Base-by-base conservation (phyloP, 2,797 vertebrate genomes). In the Urocyon cinereoargenteus region DNA sequence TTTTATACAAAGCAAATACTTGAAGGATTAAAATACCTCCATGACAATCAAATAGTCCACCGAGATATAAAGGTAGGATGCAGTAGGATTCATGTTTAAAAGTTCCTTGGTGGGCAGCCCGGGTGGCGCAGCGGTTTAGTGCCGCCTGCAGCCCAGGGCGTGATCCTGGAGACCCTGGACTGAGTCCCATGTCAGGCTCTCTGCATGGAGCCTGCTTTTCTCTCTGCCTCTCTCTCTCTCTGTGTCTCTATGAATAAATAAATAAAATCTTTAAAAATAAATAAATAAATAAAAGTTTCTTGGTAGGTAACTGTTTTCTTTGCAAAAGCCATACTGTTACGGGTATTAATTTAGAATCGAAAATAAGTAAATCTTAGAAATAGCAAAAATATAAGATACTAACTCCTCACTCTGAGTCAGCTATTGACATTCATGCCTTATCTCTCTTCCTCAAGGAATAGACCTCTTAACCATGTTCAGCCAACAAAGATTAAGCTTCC, bases 1-100 rank as follows among this genome's bases (percentile, higher is more conserved):
- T 99, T 99, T 99, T 99, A 99, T 98, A 99, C 99, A 31, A 99
- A 99, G 94, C 99, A 99, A 98, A 99, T 99, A 98, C 99, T 99
- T 96, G 99, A 99, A 99, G 99, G 99, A 81, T 99, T 99, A 97
- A 99, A 99, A 98, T 99, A 99, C 97, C 99, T 99, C 95, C 99
- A 99, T 0, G 99, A 99, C 97, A 99, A 99, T 99, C 99, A 99
- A 99, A 99, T 99, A 70, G 99, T 99, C 34, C 99, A 99, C 98
- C 98, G 99, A 97, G 99, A 99, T 98, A 99, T 99, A 98, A 99
- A 99, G 99, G 99, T 99, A 97, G 95, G 95, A 62, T 55, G 40
- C 36, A 1, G 34, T 36, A 9, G 68, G 36, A 85, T 90, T 85
- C 57, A 11, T 81, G 81, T 82, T 95, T 22, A 1, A 61, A 59